Evolutionary conservation across 2,888 invertebrate species (phyloP).

Genomic region (Chaetogeoica ovagalla): DNA sequence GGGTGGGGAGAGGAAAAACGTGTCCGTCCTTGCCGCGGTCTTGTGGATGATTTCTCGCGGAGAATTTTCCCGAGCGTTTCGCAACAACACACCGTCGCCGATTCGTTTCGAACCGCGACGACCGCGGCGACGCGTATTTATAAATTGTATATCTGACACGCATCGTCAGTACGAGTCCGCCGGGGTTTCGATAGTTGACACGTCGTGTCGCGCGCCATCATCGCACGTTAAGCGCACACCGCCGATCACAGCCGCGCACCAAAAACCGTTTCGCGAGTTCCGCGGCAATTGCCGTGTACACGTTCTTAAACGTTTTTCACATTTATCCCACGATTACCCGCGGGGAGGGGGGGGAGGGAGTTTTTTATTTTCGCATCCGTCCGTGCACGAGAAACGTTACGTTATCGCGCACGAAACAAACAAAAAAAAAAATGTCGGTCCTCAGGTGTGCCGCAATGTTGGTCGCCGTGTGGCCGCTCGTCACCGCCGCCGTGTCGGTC

Average conservation of each 20-base stretch:
- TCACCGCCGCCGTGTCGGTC: not conserved
- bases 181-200: not conserved
- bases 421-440: constrained; percentile 10
- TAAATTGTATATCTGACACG: constrained; percentile 46
- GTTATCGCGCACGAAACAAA: not conserved
- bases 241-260: no score
- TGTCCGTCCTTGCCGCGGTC: constrained; percentile 26
- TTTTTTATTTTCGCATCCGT: not conserved
- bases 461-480: not conserved
- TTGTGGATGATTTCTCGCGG: constrained; percentile 37
- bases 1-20: not conserved
- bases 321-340: no score
- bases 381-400: not conserved
- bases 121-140: constrained; percentile 20
- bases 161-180: constrained; percentile 22
- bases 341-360: no score
- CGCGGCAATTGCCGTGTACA: no score
- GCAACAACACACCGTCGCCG: constrained; percentile 8
- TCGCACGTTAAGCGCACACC: not conserved
- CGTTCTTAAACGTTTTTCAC: not conserved
- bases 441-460: not conserved
- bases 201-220: not conserved
- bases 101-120: constrained; percentile 40
- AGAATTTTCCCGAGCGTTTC: constrained; percentile 31
- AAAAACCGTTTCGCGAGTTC: no score